Conservation (phyloP, 2,797 vertebrate species). For the Brachyrhaphis roseni region DNA sequence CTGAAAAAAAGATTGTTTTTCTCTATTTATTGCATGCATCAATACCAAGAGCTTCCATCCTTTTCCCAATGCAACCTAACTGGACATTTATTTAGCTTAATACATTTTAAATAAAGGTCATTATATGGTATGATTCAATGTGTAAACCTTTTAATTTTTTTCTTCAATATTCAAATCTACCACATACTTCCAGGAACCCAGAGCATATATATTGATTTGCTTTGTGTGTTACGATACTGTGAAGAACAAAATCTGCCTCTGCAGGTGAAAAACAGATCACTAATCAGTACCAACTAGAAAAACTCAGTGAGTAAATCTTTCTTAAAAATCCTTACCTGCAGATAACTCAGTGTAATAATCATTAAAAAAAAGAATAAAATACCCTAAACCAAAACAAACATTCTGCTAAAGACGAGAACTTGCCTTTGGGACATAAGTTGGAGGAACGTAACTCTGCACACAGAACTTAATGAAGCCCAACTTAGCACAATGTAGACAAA, state of each 20-base stretch:
- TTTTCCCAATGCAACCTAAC: background rate
- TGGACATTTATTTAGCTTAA: background rate
- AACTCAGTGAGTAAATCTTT: background rate
- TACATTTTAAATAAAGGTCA: background rate
- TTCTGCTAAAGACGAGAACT: background rate
- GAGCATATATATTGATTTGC: background rate
- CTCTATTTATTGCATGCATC: background rate
- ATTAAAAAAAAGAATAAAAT: background rate
- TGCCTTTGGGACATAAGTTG: background rate
- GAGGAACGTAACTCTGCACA: conserved; percentile 1
- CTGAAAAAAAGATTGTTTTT: background rate
- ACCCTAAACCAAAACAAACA: background rate
- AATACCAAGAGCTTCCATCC: background rate
- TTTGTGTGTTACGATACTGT: background rate
- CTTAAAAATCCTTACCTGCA: background rate
- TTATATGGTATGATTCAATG: background rate
- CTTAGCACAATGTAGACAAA: background rate
- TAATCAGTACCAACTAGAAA: background rate
- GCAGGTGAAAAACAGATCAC: background rate
- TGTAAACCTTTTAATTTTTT: background rate
- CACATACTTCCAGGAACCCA: background rate
- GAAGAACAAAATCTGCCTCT: background rate
- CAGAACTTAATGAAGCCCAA: background rate
- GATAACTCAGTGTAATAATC: background rate
- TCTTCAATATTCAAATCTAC: background rate